Percentiles rank a stretch among this genome's conserved stretches.
Evolutionary conservation across 2,113 vertebrate genomes (phyloP).

Genomic region (Oenanthe oenanthe): DNA sequence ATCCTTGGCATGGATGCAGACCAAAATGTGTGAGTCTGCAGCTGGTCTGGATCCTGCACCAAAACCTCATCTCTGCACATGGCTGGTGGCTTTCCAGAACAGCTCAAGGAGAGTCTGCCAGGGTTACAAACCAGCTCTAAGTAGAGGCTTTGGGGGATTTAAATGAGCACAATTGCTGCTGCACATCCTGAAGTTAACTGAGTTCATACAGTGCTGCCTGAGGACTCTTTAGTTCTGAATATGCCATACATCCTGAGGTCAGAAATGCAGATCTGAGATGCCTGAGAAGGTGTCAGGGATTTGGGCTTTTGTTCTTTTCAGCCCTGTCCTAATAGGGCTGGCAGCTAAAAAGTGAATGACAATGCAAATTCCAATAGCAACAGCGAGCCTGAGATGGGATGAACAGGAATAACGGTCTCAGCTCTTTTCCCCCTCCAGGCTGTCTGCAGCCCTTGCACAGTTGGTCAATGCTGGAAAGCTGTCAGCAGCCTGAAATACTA

Average conservation of each 20-base stretch:
- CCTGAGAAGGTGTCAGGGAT: neutral
- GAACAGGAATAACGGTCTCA: conserved; percentile 34
- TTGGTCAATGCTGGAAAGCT: neutral
- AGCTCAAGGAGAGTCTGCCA: neutral
- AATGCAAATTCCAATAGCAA: conserved; percentile 36
- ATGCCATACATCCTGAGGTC: neutral
- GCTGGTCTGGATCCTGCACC: neutral
- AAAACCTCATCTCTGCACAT: neutral
- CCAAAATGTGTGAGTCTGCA: fast-evolving
- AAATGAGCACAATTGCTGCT: neutral
- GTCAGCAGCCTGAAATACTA: neutral
- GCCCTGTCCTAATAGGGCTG: neutral
- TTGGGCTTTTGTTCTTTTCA: neutral
- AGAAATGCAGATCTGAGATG: neutral
- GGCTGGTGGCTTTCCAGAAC: neutral
- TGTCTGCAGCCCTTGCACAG: neutral
- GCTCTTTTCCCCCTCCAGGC: conserved; percentile 29
- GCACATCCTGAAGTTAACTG: neutral
- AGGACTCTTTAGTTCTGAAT: neutral
- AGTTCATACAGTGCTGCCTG: neutral
- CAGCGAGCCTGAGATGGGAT: conserved; percentile 4
- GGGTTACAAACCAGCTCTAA: neutral
- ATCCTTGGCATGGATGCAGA: neutral
- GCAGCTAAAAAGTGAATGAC: conserved; percentile 33
- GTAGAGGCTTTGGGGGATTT: neutral